These are phyloP conservation scores for Glossophaga mutica DNA, from an alignment of 2,797 vertebrate species.

Conservation along the genomic window DNA sequence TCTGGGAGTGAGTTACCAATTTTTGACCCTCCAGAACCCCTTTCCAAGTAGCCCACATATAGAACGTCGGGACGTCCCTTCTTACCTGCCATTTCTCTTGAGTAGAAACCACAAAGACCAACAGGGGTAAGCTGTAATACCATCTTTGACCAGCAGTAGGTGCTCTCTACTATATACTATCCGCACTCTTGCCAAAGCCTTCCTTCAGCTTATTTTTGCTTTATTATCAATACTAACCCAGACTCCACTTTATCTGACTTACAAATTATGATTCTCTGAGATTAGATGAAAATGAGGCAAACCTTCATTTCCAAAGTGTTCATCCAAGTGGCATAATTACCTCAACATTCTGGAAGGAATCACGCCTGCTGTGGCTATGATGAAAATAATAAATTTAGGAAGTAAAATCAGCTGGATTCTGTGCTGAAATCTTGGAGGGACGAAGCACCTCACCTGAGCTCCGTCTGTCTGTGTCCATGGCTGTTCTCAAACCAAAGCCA, in stretches of 20 bases:
- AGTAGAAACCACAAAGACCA: not conserved
- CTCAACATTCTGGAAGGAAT: not conserved
- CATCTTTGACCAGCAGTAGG: not conserved
- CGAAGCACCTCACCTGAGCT: not conserved
- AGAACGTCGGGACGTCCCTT: not conserved
- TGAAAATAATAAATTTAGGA: not conserved
- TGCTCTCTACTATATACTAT: not conserved
- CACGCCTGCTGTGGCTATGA: not conserved
- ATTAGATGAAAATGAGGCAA: not conserved
- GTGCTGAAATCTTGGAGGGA: not conserved
- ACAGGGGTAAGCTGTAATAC: not conserved
- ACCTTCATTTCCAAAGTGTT: not conserved
- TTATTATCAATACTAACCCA: not conserved
- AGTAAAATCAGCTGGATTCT: not conserved
- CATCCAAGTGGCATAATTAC: not conserved
- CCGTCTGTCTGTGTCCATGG: not conserved
- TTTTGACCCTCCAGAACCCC: not conserved
- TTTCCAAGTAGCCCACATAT: not conserved
- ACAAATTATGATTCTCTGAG: not conserved
- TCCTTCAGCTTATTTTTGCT: not conserved
- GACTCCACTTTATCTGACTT: not conserved
- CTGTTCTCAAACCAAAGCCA: not conserved
- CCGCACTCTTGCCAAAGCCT: not conserved
- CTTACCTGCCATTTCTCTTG: not conserved
- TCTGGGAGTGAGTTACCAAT: not conserved